phyloP scores from a whole-genome alignment of 2,797 vertebrate species.

The Pterois miles region DNA sequence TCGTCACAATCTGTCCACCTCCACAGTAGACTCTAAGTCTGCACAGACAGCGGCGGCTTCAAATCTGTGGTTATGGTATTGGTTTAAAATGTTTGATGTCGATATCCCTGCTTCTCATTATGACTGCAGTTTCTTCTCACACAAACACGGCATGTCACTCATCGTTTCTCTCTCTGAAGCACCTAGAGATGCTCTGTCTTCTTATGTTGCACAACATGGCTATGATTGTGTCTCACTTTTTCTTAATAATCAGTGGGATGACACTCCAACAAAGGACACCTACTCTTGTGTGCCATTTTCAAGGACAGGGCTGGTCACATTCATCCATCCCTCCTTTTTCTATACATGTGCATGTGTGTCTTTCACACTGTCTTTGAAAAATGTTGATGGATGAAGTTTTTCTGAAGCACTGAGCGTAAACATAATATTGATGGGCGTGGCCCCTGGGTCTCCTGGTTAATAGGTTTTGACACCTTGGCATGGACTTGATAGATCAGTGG shows the following conservation, averaged over 20 bases:
- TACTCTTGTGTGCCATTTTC: background rate
- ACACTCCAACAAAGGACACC: background rate
- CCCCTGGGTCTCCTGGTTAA: conserved; percentile 63
- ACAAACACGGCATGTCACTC: background rate
- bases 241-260: conserved; percentile 1
- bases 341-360: background rate
- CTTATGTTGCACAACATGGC: background rate
- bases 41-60: conserved; percentile 42
- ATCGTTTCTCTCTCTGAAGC: background rate
- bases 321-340: background rate
- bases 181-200: background rate
- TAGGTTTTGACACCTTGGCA: conserved; percentile 64
- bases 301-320: background rate
- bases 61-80: conserved; percentile 3
- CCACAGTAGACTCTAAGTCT: conserved; percentile 34
- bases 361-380: conserved; percentile 1
- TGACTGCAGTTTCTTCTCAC: background rate
- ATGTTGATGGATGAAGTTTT: conserved; percentile 52
- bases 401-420: conserved; percentile 58
- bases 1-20: conserved; percentile 77
- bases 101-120: conserved; percentile 2
- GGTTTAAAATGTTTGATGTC: background rate
- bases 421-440: conserved; percentile 58
- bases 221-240: background rate
- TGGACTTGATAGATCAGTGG: conserved; percentile 69